Percentiles rank a stretch among this genome's conserved stretches.
These are phyloP conservation scores for Myocastor coypus DNA, from an alignment of 2,113 vertebrate species.

Conservation along the genomic window DNA sequence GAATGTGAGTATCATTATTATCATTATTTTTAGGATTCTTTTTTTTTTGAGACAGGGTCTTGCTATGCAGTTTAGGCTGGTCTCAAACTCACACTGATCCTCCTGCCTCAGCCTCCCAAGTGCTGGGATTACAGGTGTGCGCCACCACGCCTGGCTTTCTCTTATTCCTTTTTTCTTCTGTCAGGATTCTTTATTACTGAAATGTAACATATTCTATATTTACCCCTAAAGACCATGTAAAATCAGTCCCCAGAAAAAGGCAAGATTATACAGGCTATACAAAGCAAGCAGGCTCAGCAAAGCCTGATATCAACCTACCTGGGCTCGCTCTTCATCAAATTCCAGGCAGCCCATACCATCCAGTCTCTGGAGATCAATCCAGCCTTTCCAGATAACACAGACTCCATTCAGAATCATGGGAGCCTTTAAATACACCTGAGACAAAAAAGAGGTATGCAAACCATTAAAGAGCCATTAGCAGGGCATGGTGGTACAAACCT, in stretches of 20 bases:
- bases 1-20: not conserved
- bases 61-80: too few relatives aligned
- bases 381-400: constrained; percentile 99
- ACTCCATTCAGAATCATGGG: constrained; percentile 99
- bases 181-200: constrained; percentile 18
- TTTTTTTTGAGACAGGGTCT: too few relatives aligned
- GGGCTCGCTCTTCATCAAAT: constrained; percentile 97
- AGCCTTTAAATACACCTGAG: constrained; percentile 97
- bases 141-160: too few relatives aligned
- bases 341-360: constrained; percentile 99
- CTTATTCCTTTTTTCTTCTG: too few relatives aligned
- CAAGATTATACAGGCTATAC: not conserved
- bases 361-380: constrained; percentile 98
- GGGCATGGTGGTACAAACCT: too few relatives aligned
- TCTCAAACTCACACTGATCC: too few relatives aligned
- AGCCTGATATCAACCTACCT: constrained; percentile 88
- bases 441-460: constrained; percentile 67
- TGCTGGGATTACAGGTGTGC: too few relatives aligned
- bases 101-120: too few relatives aligned
- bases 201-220: constrained; percentile 15
- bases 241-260: constrained; percentile 5
- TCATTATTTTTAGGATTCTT: too few relatives aligned
- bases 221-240: constrained; percentile 50
- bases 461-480: not conserved
- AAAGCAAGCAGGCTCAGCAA: constrained; percentile 2